Evolutionary conservation across 2,888 invertebrate species (phyloP).

Genomic region (Pandemis cinnamomeana): DNA sequence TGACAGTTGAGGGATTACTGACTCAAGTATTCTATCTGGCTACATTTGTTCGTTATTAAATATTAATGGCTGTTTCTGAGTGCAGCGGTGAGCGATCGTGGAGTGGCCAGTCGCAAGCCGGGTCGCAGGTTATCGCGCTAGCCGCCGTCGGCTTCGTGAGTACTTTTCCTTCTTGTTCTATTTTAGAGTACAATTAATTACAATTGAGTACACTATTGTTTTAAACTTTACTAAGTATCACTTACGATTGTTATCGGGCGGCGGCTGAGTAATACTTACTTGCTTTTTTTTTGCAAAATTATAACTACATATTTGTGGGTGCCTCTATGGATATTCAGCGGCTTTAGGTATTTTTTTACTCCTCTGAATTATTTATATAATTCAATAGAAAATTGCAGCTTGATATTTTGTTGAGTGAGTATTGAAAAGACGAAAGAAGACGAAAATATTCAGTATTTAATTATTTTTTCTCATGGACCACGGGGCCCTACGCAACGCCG

Average conservation of each 20-base stretch:
- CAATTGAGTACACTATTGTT: conserved; percentile 46
- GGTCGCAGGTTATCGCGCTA: conserved; percentile 70
- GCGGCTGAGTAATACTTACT: not conserved
- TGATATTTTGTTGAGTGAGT: no score
- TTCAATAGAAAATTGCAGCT: no score
- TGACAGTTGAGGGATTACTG: no score
- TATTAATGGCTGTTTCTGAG: conserved; percentile 15
- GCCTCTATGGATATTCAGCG: no score
- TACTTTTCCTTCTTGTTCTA: conserved; percentile 78
- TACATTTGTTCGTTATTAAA: not conserved
- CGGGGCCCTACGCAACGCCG: no score
- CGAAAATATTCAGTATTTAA: no score
- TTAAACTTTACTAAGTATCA: conserved; percentile 1
- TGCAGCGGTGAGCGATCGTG: conserved; percentile 7
- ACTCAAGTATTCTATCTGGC: no score
- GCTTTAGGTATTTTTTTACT: no score
- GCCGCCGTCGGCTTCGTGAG: conserved; percentile 50
- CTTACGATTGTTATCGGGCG: not conserved
- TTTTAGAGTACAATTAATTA: conserved; percentile 59
- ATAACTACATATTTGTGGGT: not conserved
- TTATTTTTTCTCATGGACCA: no score
- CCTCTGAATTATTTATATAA: no score
- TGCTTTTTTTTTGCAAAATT: not conserved
- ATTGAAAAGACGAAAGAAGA: no score
- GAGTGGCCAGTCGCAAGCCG: conserved; percentile 36